These are phyloP conservation scores for Heliconius ismenius DNA, from an alignment of 2,888 invertebrate genomes.

Conservation along the genomic window DNA sequence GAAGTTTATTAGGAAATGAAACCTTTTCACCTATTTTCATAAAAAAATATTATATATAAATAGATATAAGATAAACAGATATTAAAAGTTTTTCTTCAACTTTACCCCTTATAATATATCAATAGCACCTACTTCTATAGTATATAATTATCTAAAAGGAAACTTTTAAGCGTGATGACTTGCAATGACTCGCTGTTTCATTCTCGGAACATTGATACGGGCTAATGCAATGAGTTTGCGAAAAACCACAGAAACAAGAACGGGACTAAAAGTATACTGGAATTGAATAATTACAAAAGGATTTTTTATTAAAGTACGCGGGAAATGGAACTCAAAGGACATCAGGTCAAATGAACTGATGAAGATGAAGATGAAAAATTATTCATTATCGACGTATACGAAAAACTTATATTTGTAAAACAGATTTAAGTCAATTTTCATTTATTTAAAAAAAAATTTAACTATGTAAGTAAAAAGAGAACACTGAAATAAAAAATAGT, in stretches of 20 bases:
- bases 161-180: slow-evolving; percentile 25
- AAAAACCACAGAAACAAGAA: slow-evolving; percentile 2
- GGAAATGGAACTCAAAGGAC: neutral
- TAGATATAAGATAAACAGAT: neutral
- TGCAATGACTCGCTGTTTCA: slow-evolving; percentile 23
- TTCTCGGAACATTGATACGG: slow-evolving; percentile 15
- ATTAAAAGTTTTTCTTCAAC: neutral
- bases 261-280: neutral
- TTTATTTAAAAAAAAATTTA: too few relatives aligned
- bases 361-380: too few relatives aligned
- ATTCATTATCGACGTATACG: neutral
- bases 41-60: neutral
- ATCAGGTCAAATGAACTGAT: neutral
- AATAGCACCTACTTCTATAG: slow-evolving; percentile 5
- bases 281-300: slow-evolving; percentile 3
- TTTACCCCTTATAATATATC: slow-evolving; percentile 6
- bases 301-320: neutral
- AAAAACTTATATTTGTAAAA: neutral
- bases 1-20: neutral
- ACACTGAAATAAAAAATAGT: neutral
- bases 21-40: neutral
- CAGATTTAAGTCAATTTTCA: too few relatives aligned
- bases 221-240: slow-evolving; percentile 19
- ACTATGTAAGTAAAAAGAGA: neutral
- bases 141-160: slow-evolving; percentile 20